These are phyloP conservation scores for Struthio camelus DNA, from an alignment of 2,113 vertebrate genomes.

Conservation along the genomic window DNA sequence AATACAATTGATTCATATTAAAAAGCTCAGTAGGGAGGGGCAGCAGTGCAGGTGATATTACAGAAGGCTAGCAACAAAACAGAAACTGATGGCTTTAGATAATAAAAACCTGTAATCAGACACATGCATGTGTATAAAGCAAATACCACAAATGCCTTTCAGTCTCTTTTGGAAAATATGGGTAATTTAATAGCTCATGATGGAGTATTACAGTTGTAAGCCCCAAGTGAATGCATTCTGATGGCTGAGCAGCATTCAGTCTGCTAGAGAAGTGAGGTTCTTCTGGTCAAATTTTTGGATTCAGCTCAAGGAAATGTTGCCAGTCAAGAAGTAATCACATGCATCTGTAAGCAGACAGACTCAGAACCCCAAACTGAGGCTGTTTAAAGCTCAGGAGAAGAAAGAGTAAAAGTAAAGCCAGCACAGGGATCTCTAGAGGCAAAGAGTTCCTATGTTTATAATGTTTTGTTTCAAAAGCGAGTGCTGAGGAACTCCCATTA, in stretches of 20 bases:
- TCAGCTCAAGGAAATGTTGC: not conserved
- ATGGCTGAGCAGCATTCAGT: not conserved
- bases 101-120: not conserved
- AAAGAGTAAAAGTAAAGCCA: not conserved
- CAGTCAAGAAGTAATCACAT: not conserved
- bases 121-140: not conserved
- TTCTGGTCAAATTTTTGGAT: not conserved
- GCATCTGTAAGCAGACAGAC: not conserved
- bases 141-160: constrained; percentile 14
- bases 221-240: not conserved
- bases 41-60: not conserved
- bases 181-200: not conserved
- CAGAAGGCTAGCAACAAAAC: not conserved
- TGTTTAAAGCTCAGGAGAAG: not conserved
- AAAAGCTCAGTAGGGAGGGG: not conserved
- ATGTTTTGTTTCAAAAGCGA: not conserved
- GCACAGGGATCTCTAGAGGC: not conserved
- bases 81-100: not conserved
- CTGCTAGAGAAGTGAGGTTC: not conserved
- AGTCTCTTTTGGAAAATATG: not conserved
- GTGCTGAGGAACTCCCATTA: not conserved
- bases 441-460: not conserved
- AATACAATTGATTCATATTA: not conserved
- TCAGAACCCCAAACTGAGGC: not conserved
- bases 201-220: not conserved